phyloP scores from a whole-genome alignment of 2,113 vertebrate genomes.

The Naja naja region DNA sequence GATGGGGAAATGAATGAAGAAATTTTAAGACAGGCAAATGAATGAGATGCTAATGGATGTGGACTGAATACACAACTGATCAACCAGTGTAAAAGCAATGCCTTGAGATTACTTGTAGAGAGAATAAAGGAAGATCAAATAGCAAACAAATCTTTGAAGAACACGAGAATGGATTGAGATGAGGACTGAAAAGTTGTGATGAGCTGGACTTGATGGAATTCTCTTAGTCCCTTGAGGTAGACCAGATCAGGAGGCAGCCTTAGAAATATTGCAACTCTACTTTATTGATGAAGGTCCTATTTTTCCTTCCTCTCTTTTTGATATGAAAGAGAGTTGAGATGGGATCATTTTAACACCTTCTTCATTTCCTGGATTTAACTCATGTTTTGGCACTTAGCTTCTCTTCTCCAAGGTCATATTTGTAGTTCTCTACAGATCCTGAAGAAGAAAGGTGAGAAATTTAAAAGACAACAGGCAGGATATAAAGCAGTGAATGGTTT shows the following conservation, averaged over 20 bases:
- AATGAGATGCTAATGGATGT: background rate
- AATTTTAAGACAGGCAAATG: background rate
- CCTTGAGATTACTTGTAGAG: background rate
- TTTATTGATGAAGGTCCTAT: background rate
- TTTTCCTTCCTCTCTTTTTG: background rate
- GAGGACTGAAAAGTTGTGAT: background rate
- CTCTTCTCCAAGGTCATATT: background rate
- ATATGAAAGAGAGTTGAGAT: background rate
- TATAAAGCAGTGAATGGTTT: background rate
- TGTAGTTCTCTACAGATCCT: background rate
- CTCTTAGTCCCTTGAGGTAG: background rate
- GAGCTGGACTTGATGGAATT: background rate
- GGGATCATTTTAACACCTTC: background rate
- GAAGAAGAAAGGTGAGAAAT: background rate
- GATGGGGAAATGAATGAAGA: background rate
- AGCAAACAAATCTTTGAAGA: background rate
- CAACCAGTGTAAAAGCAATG: background rate
- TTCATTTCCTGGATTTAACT: background rate
- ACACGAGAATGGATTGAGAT: background rate
- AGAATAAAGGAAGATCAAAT: background rate
- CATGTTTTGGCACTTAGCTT: background rate
- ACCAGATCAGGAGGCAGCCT: background rate
- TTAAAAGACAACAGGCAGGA: background rate
- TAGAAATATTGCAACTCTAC: background rate
- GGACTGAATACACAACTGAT: background rate